Base-by-base conservation (phyloP, 2,888 invertebrate species). In the Theristus sp. region DNA sequence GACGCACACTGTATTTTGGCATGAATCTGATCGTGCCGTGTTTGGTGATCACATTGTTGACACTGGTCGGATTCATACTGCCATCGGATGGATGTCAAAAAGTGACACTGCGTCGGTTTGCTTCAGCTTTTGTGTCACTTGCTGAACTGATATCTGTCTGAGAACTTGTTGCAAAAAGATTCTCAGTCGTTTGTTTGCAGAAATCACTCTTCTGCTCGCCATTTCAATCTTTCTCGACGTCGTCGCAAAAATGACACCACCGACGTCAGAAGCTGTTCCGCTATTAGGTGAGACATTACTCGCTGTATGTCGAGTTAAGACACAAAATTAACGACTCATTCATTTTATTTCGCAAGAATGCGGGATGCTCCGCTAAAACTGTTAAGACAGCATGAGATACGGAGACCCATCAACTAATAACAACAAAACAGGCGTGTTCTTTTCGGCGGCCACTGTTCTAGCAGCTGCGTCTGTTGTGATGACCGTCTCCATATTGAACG, bases 61-160 rank as follows among this genome's bases (percentile, higher is more conserved):
- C 96, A 66, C 83, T 96, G 69, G 82, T 98, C 70, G 91, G 93
- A 69, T 98, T 96, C 81, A 90, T 93, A 68, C 81, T 96, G 75
- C 96, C 96, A 71, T 94, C 94, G 67, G 96, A 96, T 79, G 94
- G 93, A 66, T 96, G 96, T 75, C 96, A 96, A 80, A 96, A 96
- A 79, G 84, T 98, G 69, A 93, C 94, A 68, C 82, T 96, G 78
- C 90, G 90, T 88, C 81, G 49, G 59, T 38, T 1, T n/a, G n/a
- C n/a, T n/a, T n/a, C n/a, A n/a, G n/a, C n/a, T n/a, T n/a, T n/a
- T n/a, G n/a, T n/a, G n/a, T n/a, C n/a, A n/a, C n/a, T n/a, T n/a
- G n/a, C n/a, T n/a, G n/a, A n/a, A n/a, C n/a, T n/a, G n/a, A n/a
- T n/a, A n/a, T n/a, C n/a, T n/a, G n/a, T n/a, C n/a, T n/a, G n/a